Evolutionary conservation across 2,113 vertebrate genomes (phyloP).

Genomic region (Phylloscopus whistleri): DNA sequence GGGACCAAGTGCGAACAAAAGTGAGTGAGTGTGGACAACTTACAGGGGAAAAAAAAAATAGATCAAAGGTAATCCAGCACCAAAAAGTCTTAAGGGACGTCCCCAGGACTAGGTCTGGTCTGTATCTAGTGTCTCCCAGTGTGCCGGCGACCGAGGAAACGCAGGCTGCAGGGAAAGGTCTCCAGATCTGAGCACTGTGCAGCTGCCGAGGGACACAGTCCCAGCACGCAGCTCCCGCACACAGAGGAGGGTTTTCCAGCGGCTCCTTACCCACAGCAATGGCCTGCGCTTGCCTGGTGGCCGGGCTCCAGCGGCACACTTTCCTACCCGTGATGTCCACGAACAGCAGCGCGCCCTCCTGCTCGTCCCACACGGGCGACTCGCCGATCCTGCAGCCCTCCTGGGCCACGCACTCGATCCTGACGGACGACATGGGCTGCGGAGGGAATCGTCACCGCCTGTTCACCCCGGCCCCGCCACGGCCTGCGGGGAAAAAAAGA

Average conservation of each 20-base stretch:
- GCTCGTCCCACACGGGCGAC: conserved; percentile 90
- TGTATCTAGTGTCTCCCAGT: too few species aligned
- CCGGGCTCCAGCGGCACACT: conserved; percentile 82
- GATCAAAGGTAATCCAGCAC: too few species aligned
- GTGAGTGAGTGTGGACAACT: not conserved
- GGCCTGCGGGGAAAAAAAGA: not conserved
- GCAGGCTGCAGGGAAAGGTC: not conserved
- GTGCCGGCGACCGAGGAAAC: too few species aligned
- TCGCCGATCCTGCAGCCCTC: conserved; percentile 77
- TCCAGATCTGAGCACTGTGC: not conserved
- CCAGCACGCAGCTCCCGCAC: not conserved
- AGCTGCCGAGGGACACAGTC: not conserved
- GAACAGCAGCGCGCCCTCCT: conserved; percentile 77
- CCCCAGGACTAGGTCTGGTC: not conserved
- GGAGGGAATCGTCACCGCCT: not conserved
- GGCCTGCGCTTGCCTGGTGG: conserved; percentile 67
- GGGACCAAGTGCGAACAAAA: not conserved
- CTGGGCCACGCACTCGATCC: conserved; percentile 78
- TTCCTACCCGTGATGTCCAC: conserved; percentile 83
- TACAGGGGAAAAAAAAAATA: not conserved
- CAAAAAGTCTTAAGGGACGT: accelerated
- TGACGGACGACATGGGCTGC: conserved; percentile 80
- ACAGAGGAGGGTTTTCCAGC: not conserved
- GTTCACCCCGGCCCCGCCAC: not conserved
- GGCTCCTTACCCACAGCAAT: conserved; percentile 77